Percentiles rank a stretch among this genome's conserved stretches.
Conservation (phyloP, 2,113 vertebrate genomes). For the Phylloscopus whistleri region DNA sequence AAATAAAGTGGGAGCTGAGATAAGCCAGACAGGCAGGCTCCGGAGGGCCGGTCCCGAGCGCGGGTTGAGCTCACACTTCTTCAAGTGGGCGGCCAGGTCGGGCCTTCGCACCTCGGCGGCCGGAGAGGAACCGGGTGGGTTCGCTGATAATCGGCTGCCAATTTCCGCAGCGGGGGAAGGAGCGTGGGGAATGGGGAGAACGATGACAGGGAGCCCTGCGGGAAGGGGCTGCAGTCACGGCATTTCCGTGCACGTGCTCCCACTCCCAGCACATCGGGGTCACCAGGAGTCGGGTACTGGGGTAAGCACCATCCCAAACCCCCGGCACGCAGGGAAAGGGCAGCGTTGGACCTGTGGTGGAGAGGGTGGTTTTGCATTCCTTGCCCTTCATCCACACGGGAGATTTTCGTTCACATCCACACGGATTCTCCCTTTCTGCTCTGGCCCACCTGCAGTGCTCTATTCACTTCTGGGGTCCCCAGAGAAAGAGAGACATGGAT, state of each 20-base stretch:
- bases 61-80: background rate
- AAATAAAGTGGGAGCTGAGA: constrained; percentile 6
- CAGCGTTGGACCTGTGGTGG: accelerated
- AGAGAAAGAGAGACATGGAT: accelerated
- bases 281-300: accelerated
- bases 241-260: background rate
- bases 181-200: background rate
- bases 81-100: background rate
- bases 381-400: background rate
- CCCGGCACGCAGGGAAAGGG: accelerated
- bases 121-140: background rate
- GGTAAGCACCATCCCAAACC: background rate
- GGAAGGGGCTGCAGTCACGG: background rate
- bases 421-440: background rate
- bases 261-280: accelerated
- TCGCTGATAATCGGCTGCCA: background rate
- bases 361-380: background rate
- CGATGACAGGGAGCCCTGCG: background rate
- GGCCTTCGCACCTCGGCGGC: background rate
- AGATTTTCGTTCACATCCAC: background rate
- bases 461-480: background rate
- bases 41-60: background rate
- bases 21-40: background rate
- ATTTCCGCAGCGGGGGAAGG: background rate
- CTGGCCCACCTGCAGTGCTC: background rate